Base-by-base conservation (phyloP, 1,140 invertebrate species). In the Asobara japonica region DNA sequence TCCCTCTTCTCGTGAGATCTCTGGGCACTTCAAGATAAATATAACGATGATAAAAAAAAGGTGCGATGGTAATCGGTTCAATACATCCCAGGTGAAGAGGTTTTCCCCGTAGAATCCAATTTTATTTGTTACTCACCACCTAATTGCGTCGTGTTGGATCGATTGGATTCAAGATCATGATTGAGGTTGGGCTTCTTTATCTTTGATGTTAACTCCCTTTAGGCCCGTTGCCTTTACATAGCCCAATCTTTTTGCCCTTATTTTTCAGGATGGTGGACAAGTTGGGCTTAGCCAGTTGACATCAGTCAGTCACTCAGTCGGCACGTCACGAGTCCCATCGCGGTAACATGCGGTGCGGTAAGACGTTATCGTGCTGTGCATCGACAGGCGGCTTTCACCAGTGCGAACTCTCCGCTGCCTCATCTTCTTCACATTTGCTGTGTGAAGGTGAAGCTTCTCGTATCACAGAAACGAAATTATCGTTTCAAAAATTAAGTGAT, bases 321-420 rank as follows among this genome's bases (percentile, higher is more conserved):
- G 74, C 74, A 71, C 76, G 76, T 75, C 78, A 80, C 78, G 36
- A 67, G 56, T 69, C 30, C 61, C 67, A 73, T 7, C 3, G 74
- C 66, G 66, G 31, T 73, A 73, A 79, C 79, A 74, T 76, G 77
- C 76, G 77, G 81, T 82, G 80, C 75, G 78, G 75, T 65, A 70
- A 80, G 84, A 85, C 84, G 84, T 85, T 86, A 86, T 87, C 85
- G 81, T 79, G 78, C 81, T 80, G 81, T 82, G 82, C 80, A 87
- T 86, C 86, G 84, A 86, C 83, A 83, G 79, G 71, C 79, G 79
- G 77, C 82, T 84, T 86, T 84, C 81, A 82, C 65, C 82, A 76
- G 60, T 62, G 60, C 27, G 29, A 62, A 62, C 60, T 30, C 60
- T 31, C 60, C 16, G 60, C 60, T 5, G 27, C 60, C 60, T 62